Percentiles rank a stretch among this genome's conserved stretches.
These are phyloP conservation scores for Vanessa tameamea DNA, from an alignment of 1,140 invertebrate genomes.

Conservation along the genomic window DNA sequence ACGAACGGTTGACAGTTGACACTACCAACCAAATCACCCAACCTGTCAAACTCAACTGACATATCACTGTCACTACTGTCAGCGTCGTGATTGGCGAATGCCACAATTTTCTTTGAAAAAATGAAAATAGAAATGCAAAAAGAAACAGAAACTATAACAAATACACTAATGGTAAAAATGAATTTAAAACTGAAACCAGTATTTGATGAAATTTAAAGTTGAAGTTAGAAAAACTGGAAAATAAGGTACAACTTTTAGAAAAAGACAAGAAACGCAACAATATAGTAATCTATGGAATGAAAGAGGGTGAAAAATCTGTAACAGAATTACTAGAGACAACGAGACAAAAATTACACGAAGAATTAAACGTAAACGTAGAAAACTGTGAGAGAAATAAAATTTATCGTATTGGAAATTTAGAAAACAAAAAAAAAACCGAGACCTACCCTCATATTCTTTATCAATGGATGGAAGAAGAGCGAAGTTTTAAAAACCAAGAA, in stretches of 20 bases:
- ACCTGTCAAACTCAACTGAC: no score
- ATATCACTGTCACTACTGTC: no score
- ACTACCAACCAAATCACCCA: no score
- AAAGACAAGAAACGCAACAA: conserved; percentile 11
- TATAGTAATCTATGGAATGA: conserved; percentile 1
- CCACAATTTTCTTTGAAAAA: no score
- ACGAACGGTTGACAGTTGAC: no score
- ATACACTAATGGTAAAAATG: background rate
- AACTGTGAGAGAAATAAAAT: conserved; percentile 24
- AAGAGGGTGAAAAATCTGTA: background rate
- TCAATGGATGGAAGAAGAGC: conserved; percentile 11
- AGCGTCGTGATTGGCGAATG: no score
- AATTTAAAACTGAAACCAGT: conserved; percentile 13
- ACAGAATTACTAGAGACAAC: background rate
- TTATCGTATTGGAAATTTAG: conserved; percentile 13
- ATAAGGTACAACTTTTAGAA: background rate
- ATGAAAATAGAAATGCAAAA: no score
- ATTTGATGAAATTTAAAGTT: conserved; percentile 6
- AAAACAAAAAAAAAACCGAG: background rate
- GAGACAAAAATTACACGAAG: background rate
- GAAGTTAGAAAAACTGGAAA: conserved; percentile 7
- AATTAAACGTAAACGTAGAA: conserved; percentile 12
- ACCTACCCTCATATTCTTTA: conserved; percentile 11
- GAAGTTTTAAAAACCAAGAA: conserved; percentile 26
- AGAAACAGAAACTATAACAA: no score